A percentile compares a stretch with the other conserved stretches of the same genome.
These are phyloP conservation scores for Ophraella communa DNA, from an alignment of 2,888 invertebrate species.

Conservation along the genomic window DNA sequence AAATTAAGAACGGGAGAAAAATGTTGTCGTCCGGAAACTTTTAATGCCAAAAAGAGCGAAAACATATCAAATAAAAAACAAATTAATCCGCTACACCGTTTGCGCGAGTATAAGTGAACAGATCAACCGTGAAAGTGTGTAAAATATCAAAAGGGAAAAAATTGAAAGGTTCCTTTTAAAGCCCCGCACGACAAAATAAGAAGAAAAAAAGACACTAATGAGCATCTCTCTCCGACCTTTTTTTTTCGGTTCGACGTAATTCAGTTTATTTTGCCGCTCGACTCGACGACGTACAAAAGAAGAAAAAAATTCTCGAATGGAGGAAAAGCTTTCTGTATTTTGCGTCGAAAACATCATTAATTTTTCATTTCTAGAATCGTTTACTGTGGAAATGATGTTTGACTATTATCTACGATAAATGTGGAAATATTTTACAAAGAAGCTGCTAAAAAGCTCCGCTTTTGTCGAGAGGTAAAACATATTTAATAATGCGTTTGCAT, in stretches of 20 bases:
- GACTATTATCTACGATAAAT: conserved; percentile 20
- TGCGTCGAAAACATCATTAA: conserved; percentile 21
- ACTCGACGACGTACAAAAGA: conserved; percentile 19
- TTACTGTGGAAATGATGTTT: conserved; percentile 7
- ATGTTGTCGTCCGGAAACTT: not conserved
- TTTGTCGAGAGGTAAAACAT: not conserved
- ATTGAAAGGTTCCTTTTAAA: conserved; percentile 16
- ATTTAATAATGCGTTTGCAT: not conserved
- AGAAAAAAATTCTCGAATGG: conserved; percentile 10
- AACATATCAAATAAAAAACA: not conserved
- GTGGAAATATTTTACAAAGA: conserved; percentile 5
- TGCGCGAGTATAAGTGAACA: conserved; percentile 2
- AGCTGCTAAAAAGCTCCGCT: not conserved
- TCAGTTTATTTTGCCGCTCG: conserved; percentile 21
- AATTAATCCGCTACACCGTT: not conserved
- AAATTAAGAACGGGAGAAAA: too few relatives aligned
- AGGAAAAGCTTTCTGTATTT: not conserved
- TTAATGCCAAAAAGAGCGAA: not conserved
- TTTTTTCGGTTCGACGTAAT: conserved; percentile 17
- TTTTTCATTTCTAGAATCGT: conserved; percentile 21
- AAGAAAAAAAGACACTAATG: conserved; percentile 22
- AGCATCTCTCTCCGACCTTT: conserved; percentile 16
- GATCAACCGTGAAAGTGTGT: conserved; percentile 25
- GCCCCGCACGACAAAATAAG: conserved; percentile 2
- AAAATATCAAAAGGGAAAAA: conserved; percentile 27